Evolutionary conservation across 2,888 invertebrate genomes (phyloP), one percentile per base, ranked within the genome.

Genomic region (Apantesis nais): DNA sequence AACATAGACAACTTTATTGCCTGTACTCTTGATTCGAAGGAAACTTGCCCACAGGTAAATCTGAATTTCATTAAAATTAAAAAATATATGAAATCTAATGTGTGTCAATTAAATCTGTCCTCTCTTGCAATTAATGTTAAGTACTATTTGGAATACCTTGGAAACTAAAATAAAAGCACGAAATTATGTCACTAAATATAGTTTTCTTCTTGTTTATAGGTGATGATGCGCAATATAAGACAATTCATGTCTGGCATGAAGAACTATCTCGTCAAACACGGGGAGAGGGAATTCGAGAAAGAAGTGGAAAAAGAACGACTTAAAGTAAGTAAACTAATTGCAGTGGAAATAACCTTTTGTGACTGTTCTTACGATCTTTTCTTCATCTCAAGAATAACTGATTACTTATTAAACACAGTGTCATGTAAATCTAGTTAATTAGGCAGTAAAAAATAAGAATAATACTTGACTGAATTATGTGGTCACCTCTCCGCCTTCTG

Each of bases 171-270:
- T 1, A 44, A 44, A 44, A 16, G 25, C 7, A 29, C 29, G 1
- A 29, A 25, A 55, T 14, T 55, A 25, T 55, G 29, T 14, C 25
- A 14, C 2, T 58, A 58, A 58, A 58, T 58, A 2, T 16, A 7
- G 7, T 1, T 58, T 29, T 4, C 31, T 44, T 63, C n/a, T 74
- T 69, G 63, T 74, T 87, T 86, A 44, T 80, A 95, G 95, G 96
- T 98, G 71, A 98, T 98, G 77, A 98, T 98, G 98, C 96, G 98
- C 74, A 98, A 98, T 86, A 98, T 99, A 95, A 96, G 99, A 1
- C 99, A 99, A 90, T 99, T 99, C 89, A 99, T 99, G 98, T 99
- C 98, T 25, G 99, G 99, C 70, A 99, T 99, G 97, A 99, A 99
- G 92, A 99, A 99, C 92, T 99, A 99, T 91, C 95, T 99, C 74